A percentile compares a stretch with the other conserved stretches of the same genome.
Evolutionary conservation across 2,888 invertebrate species (phyloP).

Genomic region (Drosophila parthenogenetica): DNA sequence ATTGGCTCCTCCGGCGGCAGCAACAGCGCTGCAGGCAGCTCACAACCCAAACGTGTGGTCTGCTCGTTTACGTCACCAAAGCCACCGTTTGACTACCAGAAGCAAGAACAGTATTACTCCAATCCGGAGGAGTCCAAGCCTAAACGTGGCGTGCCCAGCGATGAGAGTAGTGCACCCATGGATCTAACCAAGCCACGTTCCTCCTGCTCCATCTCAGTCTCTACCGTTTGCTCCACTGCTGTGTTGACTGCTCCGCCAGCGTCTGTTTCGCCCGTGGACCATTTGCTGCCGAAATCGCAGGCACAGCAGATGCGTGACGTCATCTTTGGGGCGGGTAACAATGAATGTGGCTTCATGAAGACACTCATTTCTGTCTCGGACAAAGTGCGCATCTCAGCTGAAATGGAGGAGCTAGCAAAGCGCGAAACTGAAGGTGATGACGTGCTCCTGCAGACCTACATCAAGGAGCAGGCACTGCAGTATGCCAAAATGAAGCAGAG

Average conservation of each 20-base stretch:
- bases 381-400: conserved; percentile 81
- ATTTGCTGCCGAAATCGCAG: conserved; percentile 69
- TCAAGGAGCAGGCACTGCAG: conserved; percentile 90
- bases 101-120: conserved; percentile 85
- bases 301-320: conserved; percentile 84
- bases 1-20: conserved; percentile 59
- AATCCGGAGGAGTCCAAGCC: conserved; percentile 84
- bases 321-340: conserved; percentile 80
- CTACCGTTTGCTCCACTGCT: neutral
- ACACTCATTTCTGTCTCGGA: conserved; percentile 84
- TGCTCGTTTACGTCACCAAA: conserved; percentile 84
- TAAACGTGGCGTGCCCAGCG: conserved; percentile 71
- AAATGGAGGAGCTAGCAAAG: conserved; percentile 68
- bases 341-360: conserved; percentile 83
- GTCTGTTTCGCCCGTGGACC: neutral
- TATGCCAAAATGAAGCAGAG: conserved; percentile 90
- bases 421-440: conserved; percentile 85
- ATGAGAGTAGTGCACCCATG: conserved; percentile 83
- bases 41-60: conserved; percentile 77
- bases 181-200: conserved; percentile 84
- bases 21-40: conserved; percentile 31
- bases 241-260: neutral
- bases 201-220: neutral
- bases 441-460: conserved; percentile 89
- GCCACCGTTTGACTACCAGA: conserved; percentile 85